Evolutionary conservation across 2,888 invertebrate genomes (phyloP).

Genomic region (Norana najaformis): DNA sequence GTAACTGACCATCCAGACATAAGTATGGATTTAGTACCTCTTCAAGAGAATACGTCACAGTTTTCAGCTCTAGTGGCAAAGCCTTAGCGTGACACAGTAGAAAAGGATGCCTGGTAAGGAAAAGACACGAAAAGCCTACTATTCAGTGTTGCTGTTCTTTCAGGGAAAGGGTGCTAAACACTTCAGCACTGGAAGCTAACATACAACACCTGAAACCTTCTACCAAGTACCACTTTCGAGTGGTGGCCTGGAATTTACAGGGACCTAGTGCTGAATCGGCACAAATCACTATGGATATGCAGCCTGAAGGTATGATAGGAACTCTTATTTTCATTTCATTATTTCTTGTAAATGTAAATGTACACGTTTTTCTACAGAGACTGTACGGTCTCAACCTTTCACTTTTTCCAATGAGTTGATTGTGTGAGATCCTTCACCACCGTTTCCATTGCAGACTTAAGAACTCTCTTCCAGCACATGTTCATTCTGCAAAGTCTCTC

Average conservation of each 20-base stretch:
- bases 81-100: too few species aligned
- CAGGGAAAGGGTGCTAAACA: conserved; percentile 73
- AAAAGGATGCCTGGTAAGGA: neutral
- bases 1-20: too few species aligned
- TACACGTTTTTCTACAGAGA: too few species aligned
- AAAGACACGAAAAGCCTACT: neutral
- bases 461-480: neutral
- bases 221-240: conserved; percentile 83
- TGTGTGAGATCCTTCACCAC: too few species aligned
- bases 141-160: neutral
- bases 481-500: neutral
- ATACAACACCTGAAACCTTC: conserved; percentile 77
- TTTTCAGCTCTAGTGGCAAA: too few species aligned
- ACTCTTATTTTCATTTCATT: neutral
- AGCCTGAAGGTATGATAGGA: conserved; percentile 60
- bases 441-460: too few species aligned
- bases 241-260: conserved; percentile 77
- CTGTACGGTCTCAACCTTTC: too few species aligned
- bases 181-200: conserved; percentile 77
- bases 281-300: conserved; percentile 71
- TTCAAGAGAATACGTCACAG: too few species aligned
- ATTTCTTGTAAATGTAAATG: neutral
- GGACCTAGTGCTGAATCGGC: conserved; percentile 77
- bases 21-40: too few species aligned
- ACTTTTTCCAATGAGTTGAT: too few species aligned